These are phyloP conservation scores for Eueides isabella DNA, from an alignment of 1,140 invertebrate genomes.

Conservation along the genomic window DNA sequence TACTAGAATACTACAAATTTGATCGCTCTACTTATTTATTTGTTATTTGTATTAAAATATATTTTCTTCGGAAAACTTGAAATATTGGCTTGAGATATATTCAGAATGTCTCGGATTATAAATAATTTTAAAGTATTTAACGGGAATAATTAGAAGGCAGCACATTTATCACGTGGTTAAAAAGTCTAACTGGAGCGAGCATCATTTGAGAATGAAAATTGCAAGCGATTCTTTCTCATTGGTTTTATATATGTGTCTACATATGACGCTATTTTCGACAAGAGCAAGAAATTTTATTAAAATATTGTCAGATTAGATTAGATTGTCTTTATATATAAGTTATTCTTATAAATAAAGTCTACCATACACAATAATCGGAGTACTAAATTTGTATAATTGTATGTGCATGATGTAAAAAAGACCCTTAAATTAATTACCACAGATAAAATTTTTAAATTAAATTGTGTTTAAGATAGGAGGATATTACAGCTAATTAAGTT, in stretches of 20 bases:
- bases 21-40: not conserved
- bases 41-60: too few species aligned
- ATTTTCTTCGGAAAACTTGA: too few species aligned
- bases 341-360: not conserved
- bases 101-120: too few species aligned
- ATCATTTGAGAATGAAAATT: too few species aligned
- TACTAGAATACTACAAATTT: not conserved
- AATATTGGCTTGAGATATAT: too few species aligned
- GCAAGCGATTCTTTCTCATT: too few species aligned
- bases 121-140: not conserved
- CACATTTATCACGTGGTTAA: too few species aligned
- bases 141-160: not conserved
- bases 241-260: not conserved
- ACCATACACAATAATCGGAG: not conserved
- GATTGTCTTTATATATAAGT: not conserved
- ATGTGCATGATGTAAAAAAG: not conserved
- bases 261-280: not conserved
- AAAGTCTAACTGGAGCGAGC: too few species aligned
- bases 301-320: not conserved
- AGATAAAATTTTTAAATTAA: not conserved
- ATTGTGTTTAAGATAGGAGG: not conserved
- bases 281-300: not conserved
- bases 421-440: not conserved
- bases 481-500: slow-evolving; percentile 14
- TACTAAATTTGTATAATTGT: not conserved